phyloP scores from a whole-genome alignment of 2,797 vertebrate genomes.

The Fringilla coelebs region DNA sequence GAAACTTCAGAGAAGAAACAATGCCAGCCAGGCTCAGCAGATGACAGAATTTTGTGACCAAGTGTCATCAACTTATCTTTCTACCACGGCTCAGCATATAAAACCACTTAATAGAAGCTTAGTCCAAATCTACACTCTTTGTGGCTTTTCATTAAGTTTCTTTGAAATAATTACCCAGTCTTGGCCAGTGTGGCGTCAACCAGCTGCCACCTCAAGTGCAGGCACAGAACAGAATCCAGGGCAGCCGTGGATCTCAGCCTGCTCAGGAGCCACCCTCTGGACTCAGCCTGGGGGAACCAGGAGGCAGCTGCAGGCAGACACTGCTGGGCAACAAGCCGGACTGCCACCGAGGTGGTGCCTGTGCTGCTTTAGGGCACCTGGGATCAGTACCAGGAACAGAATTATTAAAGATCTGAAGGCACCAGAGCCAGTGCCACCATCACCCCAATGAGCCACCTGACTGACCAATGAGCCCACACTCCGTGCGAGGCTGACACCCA shows the following conservation, averaged over 20 bases:
- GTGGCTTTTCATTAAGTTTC: background rate
- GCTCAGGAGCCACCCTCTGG: rapidly evolving
- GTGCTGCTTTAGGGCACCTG: background rate
- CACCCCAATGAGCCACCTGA: rapidly evolving
- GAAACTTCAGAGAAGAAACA: slow-evolving; percentile 8
- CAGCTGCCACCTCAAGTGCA: background rate
- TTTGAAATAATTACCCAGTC: background rate
- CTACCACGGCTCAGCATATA: background rate
- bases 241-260: background rate
- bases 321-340: rapidly evolving
- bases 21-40: background rate
- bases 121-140: background rate
- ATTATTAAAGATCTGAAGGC: background rate
- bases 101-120: background rate
- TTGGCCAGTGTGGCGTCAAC: background rate
- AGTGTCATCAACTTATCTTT: background rate
- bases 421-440: background rate
- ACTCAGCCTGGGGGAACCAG: background rate
- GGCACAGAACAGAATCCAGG: background rate
- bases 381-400: rapidly evolving
- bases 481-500: rapidly evolving
- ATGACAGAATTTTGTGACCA: background rate
- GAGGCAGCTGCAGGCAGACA: background rate
- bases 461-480: background rate
- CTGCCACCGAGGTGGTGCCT: background rate